These are phyloP conservation scores for Drusus annulatus DNA, from an alignment of 1,140 invertebrate species.

Conservation along the genomic window DNA sequence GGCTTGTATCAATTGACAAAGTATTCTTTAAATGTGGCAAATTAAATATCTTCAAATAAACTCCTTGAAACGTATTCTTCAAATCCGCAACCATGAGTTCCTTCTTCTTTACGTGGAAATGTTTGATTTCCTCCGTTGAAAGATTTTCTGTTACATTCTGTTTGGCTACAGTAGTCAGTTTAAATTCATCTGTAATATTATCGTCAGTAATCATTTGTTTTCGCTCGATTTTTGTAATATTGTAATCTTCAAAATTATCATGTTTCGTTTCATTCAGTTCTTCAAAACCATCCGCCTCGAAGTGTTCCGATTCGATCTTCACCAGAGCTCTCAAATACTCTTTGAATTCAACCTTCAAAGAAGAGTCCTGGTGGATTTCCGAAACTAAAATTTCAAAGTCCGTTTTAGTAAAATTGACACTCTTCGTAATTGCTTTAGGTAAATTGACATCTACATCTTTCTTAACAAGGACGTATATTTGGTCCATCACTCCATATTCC, in stretches of 20 bases:
- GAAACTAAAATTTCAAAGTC: constrained; percentile 32
- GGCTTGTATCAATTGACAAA: neutral
- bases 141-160: no score
- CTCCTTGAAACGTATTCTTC: constrained; percentile 1
- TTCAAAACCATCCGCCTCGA: neutral
- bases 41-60: neutral
- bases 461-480: constrained; percentile 40
- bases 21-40: constrained; percentile 4
- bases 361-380: constrained; percentile 29
- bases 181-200: no score
- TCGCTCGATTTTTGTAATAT: neutral
- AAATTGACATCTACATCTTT: constrained; percentile 38
- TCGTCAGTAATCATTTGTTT: no score
- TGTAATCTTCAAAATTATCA: neutral
- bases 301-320: constrained; percentile 10
- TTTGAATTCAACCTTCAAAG: constrained; percentile 45
- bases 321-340: constrained; percentile 37
- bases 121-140: neutral
- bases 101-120: constrained; percentile 28
- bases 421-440: neutral
- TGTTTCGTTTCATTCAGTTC: neutral
- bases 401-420: constrained; percentile 34
- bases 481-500: constrained; percentile 41
- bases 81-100: constrained; percentile 20
- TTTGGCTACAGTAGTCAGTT: no score